These are phyloP conservation scores for Anomalospiza imberbis DNA, from an alignment of 2,797 vertebrate genomes.

Conservation along the genomic window DNA sequence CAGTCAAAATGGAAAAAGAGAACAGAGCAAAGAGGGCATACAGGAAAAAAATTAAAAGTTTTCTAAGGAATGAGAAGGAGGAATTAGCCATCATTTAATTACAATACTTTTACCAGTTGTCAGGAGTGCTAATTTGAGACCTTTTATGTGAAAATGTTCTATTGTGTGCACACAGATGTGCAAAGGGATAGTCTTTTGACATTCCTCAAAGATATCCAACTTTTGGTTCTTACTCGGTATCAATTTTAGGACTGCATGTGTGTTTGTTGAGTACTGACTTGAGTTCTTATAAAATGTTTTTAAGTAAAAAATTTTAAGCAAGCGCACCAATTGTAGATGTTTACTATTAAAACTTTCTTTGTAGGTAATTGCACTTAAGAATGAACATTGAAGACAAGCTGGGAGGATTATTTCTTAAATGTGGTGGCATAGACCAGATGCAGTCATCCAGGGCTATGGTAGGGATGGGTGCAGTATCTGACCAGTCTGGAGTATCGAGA, in stretches of 20 bases:
- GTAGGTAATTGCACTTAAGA: conserved; percentile 82
- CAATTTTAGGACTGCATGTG: background rate
- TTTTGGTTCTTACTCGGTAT: background rate
- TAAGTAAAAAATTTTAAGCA: conserved; percentile 4
- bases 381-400: conserved; percentile 98
- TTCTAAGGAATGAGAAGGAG: background rate
- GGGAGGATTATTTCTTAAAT: conserved; percentile 96
- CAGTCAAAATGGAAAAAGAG: background rate
- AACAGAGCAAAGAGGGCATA: background rate
- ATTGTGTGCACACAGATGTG: background rate
- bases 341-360: conserved; percentile 75
- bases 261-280: background rate
- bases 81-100: background rate
- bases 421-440: conserved; percentile 85
- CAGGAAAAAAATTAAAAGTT: fast-evolving
- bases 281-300: background rate
- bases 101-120: background rate
- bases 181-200: background rate
- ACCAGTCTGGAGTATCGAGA: conserved; percentile 73
- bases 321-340: conserved; percentile 59
- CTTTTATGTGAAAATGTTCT: background rate
- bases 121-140: background rate
- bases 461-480: conserved; percentile 78
- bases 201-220: background rate
- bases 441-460: conserved; percentile 83